Evolutionary conservation across 2,888 invertebrate genomes (phyloP).

Genomic region (Dermolepida albohirtum): DNA sequence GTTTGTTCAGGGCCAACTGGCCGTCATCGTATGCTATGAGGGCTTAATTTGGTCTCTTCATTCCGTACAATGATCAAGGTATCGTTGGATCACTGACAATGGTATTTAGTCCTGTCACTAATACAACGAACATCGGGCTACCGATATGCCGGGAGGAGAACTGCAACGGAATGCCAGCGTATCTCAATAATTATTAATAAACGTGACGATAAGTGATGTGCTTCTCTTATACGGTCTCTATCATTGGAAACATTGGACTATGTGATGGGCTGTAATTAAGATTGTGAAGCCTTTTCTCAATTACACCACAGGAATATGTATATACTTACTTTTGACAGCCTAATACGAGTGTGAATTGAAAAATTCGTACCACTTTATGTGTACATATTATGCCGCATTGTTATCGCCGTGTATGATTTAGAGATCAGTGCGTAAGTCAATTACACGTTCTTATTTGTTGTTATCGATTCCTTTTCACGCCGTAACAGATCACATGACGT

Average conservation of each 20-base stretch:
- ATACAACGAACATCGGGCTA: slow-evolving; percentile 45
- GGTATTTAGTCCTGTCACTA: slow-evolving; percentile 49
- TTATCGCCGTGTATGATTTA: slow-evolving; percentile 4
- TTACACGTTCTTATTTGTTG: slow-evolving; percentile 20
- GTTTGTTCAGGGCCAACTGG: slow-evolving; percentile 60
- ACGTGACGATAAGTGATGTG: slow-evolving; percentile 36
- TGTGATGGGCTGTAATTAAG: slow-evolving; percentile 31
- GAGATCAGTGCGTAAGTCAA: slow-evolving; percentile 18
- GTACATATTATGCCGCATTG: slow-evolving; percentile 12
- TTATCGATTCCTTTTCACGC: slow-evolving; percentile 3
- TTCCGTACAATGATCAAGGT: slow-evolving; percentile 50
- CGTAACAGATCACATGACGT: background rate
- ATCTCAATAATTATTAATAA: slow-evolving; percentile 38
- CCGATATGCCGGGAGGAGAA: slow-evolving; percentile 36
- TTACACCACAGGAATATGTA: background rate
- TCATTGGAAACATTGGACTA: slow-evolving; percentile 23
- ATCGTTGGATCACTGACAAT: slow-evolving; percentile 49
- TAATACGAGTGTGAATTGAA: slow-evolving; percentile 18
- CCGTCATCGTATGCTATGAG: slow-evolving; percentile 59
- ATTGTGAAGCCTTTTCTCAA: slow-evolving; percentile 14
- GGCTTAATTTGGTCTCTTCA: slow-evolving; percentile 60
- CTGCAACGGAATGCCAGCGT: slow-evolving; percentile 24
- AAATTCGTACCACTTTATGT: slow-evolving; percentile 30
- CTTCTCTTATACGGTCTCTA: slow-evolving; percentile 17
- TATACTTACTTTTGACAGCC: slow-evolving; percentile 10